Evolutionary conservation across 2,888 invertebrate genomes (phyloP), one percentile per base, ranked within the genome.

Genomic region (Gerosis bhagava): DNA sequence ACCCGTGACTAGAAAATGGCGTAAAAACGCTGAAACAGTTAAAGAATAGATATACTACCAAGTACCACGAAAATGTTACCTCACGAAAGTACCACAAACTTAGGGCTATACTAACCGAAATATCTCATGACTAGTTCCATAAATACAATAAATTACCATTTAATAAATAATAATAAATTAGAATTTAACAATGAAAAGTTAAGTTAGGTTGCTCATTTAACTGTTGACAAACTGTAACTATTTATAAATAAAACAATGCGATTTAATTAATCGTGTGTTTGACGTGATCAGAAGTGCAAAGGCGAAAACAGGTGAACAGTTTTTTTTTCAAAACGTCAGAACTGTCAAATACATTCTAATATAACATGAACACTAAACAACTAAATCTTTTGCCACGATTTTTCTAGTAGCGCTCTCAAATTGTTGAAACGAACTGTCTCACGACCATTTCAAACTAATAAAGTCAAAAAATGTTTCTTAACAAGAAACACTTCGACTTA

Each of bases 281-380:
- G 73, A 73, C 69, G 65, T 71, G 61, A 69, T 70, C 70, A 61
- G 64, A 68, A 62, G 82, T 82, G 83, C 80, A 68, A 62, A 82
- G 78, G 77, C 76, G 73, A 74, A 79, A 77, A 80, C 72, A 71
- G 72, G 74, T 77, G 77, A 70, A 66, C 66, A 65, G 65, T 72
- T 67, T 56, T 60, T 56, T 63, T 73, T 64, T 70, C 64, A 76
- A 66, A 73, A 71, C 56, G 56, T 67, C 65, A 71, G 71, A 78
- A 76, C 74, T 75, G 73, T 72, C 72, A 62, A 76, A 72, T 83
- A 84, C 74, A 74, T 78, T 80, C 83, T 88, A 86, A 83, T 78
- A 74, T 79, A 87, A 87, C 86, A 86, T 86, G 87, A 86, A 83
- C 77, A 83, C 86, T 86, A 88, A 82, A 86, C 78, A 81, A 81